Percentiles rank a stretch among this genome's conserved stretches.
These are phyloP conservation scores for Chroicocephalus ridibundus DNA, from an alignment of 2,113 vertebrate genomes.

Conservation along the genomic window DNA sequence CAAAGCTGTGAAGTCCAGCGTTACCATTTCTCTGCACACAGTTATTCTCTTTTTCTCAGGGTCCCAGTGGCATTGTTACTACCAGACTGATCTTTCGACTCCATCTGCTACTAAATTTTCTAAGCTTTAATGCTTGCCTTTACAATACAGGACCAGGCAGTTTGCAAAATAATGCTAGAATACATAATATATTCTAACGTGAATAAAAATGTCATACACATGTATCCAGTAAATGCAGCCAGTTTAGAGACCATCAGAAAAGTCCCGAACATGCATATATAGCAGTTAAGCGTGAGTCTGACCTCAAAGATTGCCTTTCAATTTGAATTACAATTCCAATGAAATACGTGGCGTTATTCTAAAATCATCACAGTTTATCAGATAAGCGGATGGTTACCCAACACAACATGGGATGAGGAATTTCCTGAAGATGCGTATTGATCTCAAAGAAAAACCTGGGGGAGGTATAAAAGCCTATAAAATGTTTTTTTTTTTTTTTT, in stretches of 20 bases:
- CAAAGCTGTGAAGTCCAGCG: background rate
- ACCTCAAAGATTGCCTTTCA: background rate
- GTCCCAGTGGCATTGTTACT: background rate
- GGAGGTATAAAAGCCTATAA: background rate
- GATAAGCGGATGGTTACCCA: background rate
- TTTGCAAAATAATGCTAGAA: background rate
- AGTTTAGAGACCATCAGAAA: background rate
- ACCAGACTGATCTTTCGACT: background rate
- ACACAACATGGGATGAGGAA: background rate
- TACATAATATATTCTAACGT: background rate
- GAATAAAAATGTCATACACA: background rate
- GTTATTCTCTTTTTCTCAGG: background rate
- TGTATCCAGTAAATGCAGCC: accelerated
- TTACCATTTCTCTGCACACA: background rate
- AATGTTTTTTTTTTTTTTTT: background rate
- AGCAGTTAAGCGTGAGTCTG: background rate
- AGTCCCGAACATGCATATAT: background rate
- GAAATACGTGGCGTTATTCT: background rate
- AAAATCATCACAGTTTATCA: background rate
- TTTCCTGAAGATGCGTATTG: background rate
- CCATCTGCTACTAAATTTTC: background rate
- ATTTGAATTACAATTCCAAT: background rate
- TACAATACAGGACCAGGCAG: background rate
- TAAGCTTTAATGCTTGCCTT: background rate
- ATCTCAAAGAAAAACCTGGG: background rate